Evolutionary conservation across 1,140 invertebrate species (phyloP), one percentile per base, ranked within the genome.

Genomic region (Drosophila watanabei): DNA sequence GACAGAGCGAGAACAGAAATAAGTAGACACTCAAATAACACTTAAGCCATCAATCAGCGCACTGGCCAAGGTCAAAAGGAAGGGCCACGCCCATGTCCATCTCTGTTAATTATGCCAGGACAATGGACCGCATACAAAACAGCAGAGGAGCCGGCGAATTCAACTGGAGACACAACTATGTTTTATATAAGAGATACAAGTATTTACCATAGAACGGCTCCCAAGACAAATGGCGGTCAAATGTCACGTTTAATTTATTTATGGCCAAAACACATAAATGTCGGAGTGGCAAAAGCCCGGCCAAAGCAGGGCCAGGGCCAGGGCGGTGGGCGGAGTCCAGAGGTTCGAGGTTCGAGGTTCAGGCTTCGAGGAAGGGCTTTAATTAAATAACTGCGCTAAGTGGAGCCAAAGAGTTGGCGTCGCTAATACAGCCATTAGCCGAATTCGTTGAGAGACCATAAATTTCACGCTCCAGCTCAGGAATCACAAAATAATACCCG

Each of bases 211-310:
- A 70, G 73, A 80, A 66, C 54, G 68, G 45, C 66, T 65, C 41
- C 69, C 64, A 89, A 85, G 86, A 88, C 85, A 88, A 88, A 88
- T 89, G 85, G 86, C 85, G 85, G 85, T 90, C 85, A 88, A 85
- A 85, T 85, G 85, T 89, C 85, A 88, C 85, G 82, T 89, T 89
- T 89, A 88, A 88, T 88, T 89, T 90, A 89, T 89, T 88, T 82
- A 88, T 85, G 85, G 81, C 52, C 59, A 49, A 61, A 49, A 48
- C 28, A 56, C 66, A 60, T 37, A 63, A 60, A 48, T 28, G 43
- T 75, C 37, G 61, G 30, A 39, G 49, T 28, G 30, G 64, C 54
- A 39, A 39, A 24, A 56, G 33, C 11, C 18, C 20, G 37, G 16
- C 28, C 28, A 49, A 35, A 49, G 32, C 39, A 45, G 35, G 20